Base-by-base conservation (phyloP, 2,888 invertebrate genomes). In the Epistrophe eligans region DNA sequence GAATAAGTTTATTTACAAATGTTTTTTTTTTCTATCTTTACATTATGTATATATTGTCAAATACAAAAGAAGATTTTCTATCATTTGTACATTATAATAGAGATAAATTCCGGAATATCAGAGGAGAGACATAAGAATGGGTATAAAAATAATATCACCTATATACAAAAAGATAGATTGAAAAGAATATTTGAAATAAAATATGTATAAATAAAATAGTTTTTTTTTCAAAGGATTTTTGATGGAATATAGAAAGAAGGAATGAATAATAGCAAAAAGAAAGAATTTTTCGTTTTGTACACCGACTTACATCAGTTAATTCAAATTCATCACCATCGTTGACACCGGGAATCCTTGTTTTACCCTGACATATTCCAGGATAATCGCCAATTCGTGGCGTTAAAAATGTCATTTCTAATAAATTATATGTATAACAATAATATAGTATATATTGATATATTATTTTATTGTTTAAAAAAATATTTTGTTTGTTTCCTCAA, bases 361-460 rank as follows among this genome's bases (percentile, higher is more conserved):
- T 97, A 94, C 98, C 98, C 95, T 98, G 98, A 94, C 97, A 96
- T 94, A 98, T 96, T 95, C 96, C 97, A 93, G 95, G 95, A 95
- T 98, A 99, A 94, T 96, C 96, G 93, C 95, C 95, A 93, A 97
- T 96, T 94, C 97, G 96, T 94, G 96, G 95, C 93, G 95, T 95
- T 94, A 98, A 95, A 94, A 96, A 95, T 94, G 96, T 95, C 94
- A 95, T 94, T 93, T 97, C 98, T 97, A 95, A 89, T 55, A 55
- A 24, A 28, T 90, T 89, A 85, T 76, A 10, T 40, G 84, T 76
- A 10, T 32, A 60, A 48, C 17, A 48, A 48, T 28, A 70, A 52
- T 82, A 7, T 45, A n/a, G n/a, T n/a, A 40, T 57, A 55, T 35
- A 52, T 67, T 52, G 38, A 67, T 77, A 67, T 77, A 77, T 58